These are phyloP conservation scores for Pollenia labialis DNA, from an alignment of 2,888 invertebrate genomes.

Conservation along the genomic window DNA sequence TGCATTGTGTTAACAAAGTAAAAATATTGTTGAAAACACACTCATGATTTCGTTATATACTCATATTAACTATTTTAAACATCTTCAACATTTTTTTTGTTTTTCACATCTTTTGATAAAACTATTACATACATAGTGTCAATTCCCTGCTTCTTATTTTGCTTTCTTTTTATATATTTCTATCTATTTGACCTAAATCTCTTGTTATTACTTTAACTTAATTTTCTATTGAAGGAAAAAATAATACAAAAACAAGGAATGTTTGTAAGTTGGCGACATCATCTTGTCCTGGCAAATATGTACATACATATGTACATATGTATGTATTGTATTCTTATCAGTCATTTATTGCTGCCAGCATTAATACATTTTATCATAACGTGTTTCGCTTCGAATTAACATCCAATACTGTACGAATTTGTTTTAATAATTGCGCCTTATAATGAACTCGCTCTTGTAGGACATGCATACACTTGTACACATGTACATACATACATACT, in stretches of 20 bases:
- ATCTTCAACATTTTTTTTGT: slow-evolving; percentile 27
- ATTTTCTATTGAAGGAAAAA: slow-evolving; percentile 29
- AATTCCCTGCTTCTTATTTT: slow-evolving; percentile 50
- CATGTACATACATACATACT: background rate
- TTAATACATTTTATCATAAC: slow-evolving; percentile 48
- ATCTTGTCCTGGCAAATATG: slow-evolving; percentile 3
- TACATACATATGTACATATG: background rate
- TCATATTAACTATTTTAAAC: slow-evolving; percentile 15
- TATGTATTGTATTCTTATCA: slow-evolving; percentile 43
- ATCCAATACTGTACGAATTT: slow-evolving; percentile 59
- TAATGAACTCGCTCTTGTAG: slow-evolving; percentile 18
- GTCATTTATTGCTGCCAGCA: slow-evolving; percentile 45
- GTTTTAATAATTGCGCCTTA: slow-evolving; percentile 62
- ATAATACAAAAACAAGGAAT: slow-evolving; percentile 35
- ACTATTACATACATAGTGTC: slow-evolving; percentile 40
- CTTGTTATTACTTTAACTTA: slow-evolving; percentile 56
- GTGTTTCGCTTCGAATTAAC: background rate
- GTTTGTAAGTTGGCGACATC: slow-evolving; percentile 53
- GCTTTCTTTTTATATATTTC: slow-evolving; percentile 39
- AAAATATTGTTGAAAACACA: slow-evolving; percentile 7
- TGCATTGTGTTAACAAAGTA: background rate
- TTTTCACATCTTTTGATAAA: slow-evolving; percentile 40
- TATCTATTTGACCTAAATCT: slow-evolving; percentile 67
- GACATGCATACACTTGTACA: background rate
- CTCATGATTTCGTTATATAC: slow-evolving; percentile 19